Percentiles rank a stretch among this genome's conserved stretches.
phyloP scores from a whole-genome alignment of 2,797 vertebrate species.

The Telmatherina bonti region DNA sequence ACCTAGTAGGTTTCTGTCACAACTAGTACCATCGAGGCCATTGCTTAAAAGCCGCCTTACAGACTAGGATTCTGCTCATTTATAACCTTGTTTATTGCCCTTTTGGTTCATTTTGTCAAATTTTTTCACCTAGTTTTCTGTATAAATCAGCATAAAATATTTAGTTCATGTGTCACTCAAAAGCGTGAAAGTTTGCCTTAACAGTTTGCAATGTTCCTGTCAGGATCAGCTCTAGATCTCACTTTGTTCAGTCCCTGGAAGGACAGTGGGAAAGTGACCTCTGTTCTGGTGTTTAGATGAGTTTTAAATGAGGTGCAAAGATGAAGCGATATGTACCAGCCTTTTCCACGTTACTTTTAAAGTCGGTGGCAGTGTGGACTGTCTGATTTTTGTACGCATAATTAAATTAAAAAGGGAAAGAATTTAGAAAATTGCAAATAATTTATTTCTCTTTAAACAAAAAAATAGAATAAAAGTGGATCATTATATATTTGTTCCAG shows the following conservation, averaged over 20 bases:
- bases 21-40: too few species aligned
- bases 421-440: too few species aligned
- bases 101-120: too few species aligned
- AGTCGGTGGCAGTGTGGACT: too few species aligned
- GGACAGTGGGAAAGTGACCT: not conserved
- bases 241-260: not conserved
- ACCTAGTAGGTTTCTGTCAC: too few species aligned
- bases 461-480: too few species aligned
- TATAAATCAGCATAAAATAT: not conserved
- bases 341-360: not conserved
- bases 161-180: not conserved
- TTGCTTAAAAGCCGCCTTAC: not conserved
- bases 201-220: not conserved
- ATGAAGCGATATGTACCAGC: too few species aligned
- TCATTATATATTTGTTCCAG: too few species aligned
- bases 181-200: not conserved
- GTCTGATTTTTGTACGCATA: too few species aligned
- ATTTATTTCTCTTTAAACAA: too few species aligned
- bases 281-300: not conserved
- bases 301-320: not conserved
- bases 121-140: not conserved
- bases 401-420: too few species aligned
- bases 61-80: not conserved
- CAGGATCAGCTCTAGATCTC: not conserved
- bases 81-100: not conserved